Evolutionary conservation across 1,140 invertebrate genomes (phyloP).

Genomic region (Hesperophylax magnus): DNA sequence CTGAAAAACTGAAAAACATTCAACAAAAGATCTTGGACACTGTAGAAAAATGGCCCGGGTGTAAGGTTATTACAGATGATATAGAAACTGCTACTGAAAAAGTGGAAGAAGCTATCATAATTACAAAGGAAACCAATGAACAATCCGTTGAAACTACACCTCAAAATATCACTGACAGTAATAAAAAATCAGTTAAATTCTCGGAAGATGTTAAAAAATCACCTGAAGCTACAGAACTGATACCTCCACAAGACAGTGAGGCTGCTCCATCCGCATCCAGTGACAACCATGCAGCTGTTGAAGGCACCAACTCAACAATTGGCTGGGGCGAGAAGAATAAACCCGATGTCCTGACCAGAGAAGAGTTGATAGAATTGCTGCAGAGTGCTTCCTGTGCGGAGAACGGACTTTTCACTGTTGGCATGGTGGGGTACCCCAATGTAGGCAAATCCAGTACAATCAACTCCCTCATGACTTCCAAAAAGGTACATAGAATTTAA

Average conservation of each 20-base stretch:
- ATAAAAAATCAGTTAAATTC: slow-evolving; percentile 33
- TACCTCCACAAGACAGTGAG: too few species aligned
- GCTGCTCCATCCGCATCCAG: too few species aligned
- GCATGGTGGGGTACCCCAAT: slow-evolving; percentile 98
- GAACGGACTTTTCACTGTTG: slow-evolving; percentile 82
- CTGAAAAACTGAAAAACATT: slow-evolving; percentile 67
- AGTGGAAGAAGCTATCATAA: not conserved
- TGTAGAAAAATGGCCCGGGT: slow-evolving; percentile 58
- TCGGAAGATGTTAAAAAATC: not conserved
- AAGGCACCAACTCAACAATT: not conserved
- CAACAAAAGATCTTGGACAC: slow-evolving; percentile 64
- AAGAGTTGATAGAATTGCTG: slow-evolving; percentile 79
- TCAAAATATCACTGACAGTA: not conserved
- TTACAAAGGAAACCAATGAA: slow-evolving; percentile 58
- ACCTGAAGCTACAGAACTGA: not conserved
- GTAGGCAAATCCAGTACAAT: slow-evolving; percentile 99
- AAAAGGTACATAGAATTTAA: slow-evolving; percentile 78
- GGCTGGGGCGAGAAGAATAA: slow-evolving; percentile 61
- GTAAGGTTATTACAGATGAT: slow-evolving; percentile 5
- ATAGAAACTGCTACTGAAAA: not conserved
- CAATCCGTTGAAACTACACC: slow-evolving; percentile 21
- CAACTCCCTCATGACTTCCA: slow-evolving; percentile 90
- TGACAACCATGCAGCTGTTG: not conserved
- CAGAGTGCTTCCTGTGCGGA: slow-evolving; percentile 76
- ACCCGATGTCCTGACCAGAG: slow-evolving; percentile 71